A percentile compares a stretch with the other conserved stretches of the same genome.
Evolutionary conservation across 2,797 vertebrate genomes (phyloP).

Genomic region (Gymnoscopelus microlampas): DNA sequence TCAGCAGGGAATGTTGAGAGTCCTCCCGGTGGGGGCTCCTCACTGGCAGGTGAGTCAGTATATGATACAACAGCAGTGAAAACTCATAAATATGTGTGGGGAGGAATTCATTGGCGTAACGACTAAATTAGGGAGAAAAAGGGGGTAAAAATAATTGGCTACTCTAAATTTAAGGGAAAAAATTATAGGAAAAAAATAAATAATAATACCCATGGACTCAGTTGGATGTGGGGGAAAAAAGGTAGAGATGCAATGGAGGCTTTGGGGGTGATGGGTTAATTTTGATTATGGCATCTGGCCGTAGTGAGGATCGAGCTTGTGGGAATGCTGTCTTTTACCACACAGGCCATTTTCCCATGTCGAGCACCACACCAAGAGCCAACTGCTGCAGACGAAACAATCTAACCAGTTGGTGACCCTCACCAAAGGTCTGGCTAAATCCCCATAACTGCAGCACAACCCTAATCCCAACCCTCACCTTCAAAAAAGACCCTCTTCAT

Average conservation of each 20-base stretch:
- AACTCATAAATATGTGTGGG: no score
- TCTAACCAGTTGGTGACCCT: conserved; percentile 59
- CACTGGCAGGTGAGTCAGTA: no score
- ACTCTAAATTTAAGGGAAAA: no score
- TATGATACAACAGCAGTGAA: no score
- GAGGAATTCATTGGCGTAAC: no score
- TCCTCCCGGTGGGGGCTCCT: no score
- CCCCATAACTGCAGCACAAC: conserved; percentile 46
- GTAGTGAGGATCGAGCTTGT: not conserved
- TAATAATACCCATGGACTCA: conserved; percentile 20
- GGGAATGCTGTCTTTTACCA: not conserved
- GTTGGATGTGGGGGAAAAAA: conserved; percentile 18
- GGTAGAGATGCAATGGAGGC: conserved; percentile 14
- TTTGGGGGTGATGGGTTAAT: conserved; percentile 1
- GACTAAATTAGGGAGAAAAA: no score
- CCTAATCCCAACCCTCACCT: conserved; percentile 60
- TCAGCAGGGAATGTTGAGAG: no score
- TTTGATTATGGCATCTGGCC: no score
- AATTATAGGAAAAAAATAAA: no score
- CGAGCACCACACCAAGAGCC: conserved; percentile 8
- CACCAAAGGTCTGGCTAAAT: conserved; percentile 49
- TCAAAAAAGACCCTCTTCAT: conserved; percentile 53
- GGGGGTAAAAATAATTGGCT: no score
- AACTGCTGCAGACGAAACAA: conserved; percentile 58
- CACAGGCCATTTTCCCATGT: not conserved